Base-by-base conservation (phyloP, 1,140 invertebrate species). In the Leguminivora glycinivorella region DNA sequence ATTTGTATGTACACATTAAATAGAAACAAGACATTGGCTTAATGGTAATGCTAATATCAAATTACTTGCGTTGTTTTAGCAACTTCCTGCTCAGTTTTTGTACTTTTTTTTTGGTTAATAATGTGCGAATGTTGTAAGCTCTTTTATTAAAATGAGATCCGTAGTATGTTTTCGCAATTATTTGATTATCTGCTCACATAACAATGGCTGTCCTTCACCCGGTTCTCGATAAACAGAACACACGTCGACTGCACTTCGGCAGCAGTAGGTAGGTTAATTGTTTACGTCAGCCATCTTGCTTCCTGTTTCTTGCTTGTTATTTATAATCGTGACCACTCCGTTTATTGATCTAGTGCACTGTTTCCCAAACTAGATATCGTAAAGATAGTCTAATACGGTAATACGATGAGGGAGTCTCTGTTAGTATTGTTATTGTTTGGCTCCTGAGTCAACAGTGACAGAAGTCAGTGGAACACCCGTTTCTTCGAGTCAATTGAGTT, bases 221-320 rank as follows among this genome's bases (percentile, higher is more conserved):
- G 26, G 14, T 63, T 63, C 25, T 63, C 58, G 58, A 63, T 34
- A 29, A 63, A 29, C 58, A 63, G 58, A 63, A 34, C 58, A 63
- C 58, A 63, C 26, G 58, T 31, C 29, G 25, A 24, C 24, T 26
- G 56, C 24, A 4, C 58, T 31, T 52, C 10, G 26, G 26, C 12
- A 31, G 58, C 58, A 17, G 58, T 34, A 19, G 29, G 58, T 29
- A 60, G 24, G 22, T 43, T 12, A 17, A 9, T 60, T 60, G 56
- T 63, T 63, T 63, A 63, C 26, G 58, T 29, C 25, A 63, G 58
- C 58, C 58, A 63, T 34, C 26, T 63, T 63, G 58, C n/a, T 63
- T 63, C 58, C 58, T 63, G 58, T 29, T 29, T 26, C 29, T 63
- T 31, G 25, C 17, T 34, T 63, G 58, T 31, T 63, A 63, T 63